Conservation (phyloP, 2,113 vertebrate species). For the Natator depressus region DNA sequence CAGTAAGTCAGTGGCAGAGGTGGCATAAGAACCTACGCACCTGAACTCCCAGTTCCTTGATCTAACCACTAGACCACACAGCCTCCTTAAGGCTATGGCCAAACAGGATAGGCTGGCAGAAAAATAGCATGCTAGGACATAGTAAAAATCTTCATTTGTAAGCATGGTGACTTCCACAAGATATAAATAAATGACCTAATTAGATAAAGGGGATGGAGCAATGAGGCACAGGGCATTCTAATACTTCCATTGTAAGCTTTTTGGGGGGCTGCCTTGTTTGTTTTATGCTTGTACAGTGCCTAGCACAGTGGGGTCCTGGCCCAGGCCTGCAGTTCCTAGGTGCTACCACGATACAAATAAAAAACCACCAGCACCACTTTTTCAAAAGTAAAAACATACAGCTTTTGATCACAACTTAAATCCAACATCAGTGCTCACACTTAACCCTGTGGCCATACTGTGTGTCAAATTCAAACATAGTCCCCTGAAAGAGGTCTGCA, state of each 20-base stretch:
- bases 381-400: background rate
- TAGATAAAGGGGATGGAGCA: background rate
- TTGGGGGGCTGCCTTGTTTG: accelerated
- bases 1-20: background rate
- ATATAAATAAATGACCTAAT: background rate
- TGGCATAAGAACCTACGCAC: background rate
- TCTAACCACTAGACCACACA: background rate
- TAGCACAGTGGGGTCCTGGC: accelerated
- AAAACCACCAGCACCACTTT: background rate
- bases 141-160: background rate
- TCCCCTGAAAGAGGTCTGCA: background rate
- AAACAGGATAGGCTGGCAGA: accelerated
- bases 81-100: background rate
- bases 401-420: background rate
- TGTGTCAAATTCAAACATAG: background rate
- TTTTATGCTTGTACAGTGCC: background rate
- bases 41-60: background rate
- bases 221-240: background rate
- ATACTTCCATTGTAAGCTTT: background rate
- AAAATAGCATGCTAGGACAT: background rate
- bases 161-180: background rate
- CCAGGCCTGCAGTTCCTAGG: accelerated
- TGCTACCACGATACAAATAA: background rate
- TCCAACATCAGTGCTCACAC: background rate
- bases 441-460: background rate